A percentile compares a stretch with the other conserved stretches of the same genome.
These are phyloP conservation scores for Petrocephalus schoutedeni DNA, from an alignment of 2,797 vertebrate genomes.

Conservation along the genomic window DNA sequence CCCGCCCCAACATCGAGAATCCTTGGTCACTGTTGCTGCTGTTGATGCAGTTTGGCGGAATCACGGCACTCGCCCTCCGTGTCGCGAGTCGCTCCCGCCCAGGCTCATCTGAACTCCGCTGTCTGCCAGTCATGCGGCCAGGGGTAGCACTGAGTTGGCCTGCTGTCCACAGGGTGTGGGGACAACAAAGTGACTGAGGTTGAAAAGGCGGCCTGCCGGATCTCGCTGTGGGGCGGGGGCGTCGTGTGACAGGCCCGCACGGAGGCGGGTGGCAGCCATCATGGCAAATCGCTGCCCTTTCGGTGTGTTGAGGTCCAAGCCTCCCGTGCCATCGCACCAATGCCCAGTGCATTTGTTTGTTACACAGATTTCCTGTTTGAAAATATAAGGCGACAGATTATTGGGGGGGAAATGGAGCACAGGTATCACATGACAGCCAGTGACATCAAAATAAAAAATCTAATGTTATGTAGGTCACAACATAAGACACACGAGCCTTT, in stretches of 20 bases:
- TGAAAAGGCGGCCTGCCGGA: background rate
- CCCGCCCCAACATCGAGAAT: background rate
- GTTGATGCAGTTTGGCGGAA: background rate
- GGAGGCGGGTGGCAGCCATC: background rate
- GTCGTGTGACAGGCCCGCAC: background rate
- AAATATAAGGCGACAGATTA: background rate
- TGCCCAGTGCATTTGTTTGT: background rate
- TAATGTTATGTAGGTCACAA: conserved; percentile 10
- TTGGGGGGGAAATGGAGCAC: background rate
- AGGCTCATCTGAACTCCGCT: background rate
- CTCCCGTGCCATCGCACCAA: background rate
- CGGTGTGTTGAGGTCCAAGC: background rate
- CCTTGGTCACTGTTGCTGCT: background rate
- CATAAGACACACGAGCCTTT: background rate
- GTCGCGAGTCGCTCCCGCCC: background rate
- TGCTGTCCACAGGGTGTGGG: background rate
- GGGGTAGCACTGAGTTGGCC: background rate
- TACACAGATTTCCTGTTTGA: background rate
- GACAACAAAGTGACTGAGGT: background rate
- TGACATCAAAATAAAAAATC: background rate
- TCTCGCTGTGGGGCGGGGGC: background rate
- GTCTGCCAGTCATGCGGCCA: background rate
- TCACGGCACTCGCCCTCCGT: background rate
- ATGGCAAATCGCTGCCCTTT: background rate
- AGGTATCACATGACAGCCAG: background rate